A percentile compares a stretch with the other conserved stretches of the same genome.
Conservation (phyloP, 2,113 vertebrate genomes). For the Colinus virginianus region DNA sequence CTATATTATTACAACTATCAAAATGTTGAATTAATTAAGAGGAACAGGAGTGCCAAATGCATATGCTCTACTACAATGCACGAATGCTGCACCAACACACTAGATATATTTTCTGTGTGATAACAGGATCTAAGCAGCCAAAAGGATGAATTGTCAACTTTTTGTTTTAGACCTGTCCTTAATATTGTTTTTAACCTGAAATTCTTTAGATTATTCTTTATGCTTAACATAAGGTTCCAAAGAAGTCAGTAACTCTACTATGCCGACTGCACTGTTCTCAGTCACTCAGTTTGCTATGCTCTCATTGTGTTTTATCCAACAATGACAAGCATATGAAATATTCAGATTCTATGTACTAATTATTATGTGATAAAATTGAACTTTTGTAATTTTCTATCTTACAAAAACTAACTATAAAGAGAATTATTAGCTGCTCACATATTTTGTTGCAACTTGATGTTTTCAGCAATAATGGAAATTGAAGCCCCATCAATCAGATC, state of each 20-base stretch:
- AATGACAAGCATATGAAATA: not conserved
- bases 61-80: not conserved
- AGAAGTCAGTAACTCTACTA: not conserved
- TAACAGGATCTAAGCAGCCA: not conserved
- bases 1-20: not conserved
- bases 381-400: not conserved
- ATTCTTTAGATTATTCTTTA: not conserved
- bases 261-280: not conserved
- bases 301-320: not conserved
- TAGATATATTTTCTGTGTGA: not conserved
- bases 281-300: not conserved
- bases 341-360: not conserved
- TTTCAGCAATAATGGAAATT: not conserved
- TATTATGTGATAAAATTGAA: not conserved
- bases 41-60: not conserved
- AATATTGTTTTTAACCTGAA: not conserved
- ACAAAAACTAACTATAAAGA: not conserved
- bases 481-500: conserved; percentile 1
- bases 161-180: not conserved
- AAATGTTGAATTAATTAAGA: not conserved
- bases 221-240: not conserved
- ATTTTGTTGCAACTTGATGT: not conserved
- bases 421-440: not conserved
- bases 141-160: not conserved
- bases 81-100: not conserved